Evolutionary conservation across 2,797 vertebrate species (phyloP).

Genomic region (Gambelia wislizenii): DNA sequence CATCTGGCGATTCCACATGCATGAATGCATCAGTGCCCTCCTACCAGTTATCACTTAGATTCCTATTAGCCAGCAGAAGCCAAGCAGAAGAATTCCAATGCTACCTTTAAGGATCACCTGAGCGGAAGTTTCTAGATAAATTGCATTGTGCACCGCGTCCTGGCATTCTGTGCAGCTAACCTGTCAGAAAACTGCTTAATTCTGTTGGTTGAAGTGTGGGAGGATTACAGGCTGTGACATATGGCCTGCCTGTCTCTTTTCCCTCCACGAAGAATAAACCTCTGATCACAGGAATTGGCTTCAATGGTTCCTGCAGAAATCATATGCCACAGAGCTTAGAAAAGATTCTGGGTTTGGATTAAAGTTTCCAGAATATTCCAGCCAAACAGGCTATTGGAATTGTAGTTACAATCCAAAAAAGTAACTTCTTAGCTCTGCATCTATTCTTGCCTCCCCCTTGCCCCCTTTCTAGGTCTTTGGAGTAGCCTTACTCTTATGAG

Average conservation of each 20-base stretch:
- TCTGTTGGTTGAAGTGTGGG: slow-evolving; percentile 45
- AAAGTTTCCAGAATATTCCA: too few relatives aligned
- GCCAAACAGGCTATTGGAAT: neutral
- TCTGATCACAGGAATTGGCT: neutral
- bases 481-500: neutral
- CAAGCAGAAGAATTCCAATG: slow-evolving; percentile 74
- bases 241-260: neutral
- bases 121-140: slow-evolving; percentile 66
- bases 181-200: slow-evolving; percentile 50
- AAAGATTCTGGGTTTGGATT: too few relatives aligned
- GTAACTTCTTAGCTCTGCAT: too few relatives aligned
- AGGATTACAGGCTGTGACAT: slow-evolving; percentile 22
- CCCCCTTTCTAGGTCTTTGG: neutral
- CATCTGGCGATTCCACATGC: slow-evolving; percentile 62
- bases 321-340: neutral
- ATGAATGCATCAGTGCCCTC: slow-evolving; percentile 71
- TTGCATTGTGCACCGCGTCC: slow-evolving; percentile 19
- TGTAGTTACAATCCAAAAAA: too few relatives aligned
- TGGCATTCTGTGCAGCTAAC: slow-evolving; percentile 48
- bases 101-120: slow-evolving; percentile 70
- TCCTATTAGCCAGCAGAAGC: slow-evolving; percentile 70
- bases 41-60: slow-evolving; percentile 67
- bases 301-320: neutral
- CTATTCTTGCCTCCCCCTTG: neutral
- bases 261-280: slow-evolving; percentile 20